Percentiles rank a stretch among this genome's conserved stretches.
phyloP scores from a whole-genome alignment of 2,113 vertebrate genomes.

The Hydrolagus affinis region DNA sequence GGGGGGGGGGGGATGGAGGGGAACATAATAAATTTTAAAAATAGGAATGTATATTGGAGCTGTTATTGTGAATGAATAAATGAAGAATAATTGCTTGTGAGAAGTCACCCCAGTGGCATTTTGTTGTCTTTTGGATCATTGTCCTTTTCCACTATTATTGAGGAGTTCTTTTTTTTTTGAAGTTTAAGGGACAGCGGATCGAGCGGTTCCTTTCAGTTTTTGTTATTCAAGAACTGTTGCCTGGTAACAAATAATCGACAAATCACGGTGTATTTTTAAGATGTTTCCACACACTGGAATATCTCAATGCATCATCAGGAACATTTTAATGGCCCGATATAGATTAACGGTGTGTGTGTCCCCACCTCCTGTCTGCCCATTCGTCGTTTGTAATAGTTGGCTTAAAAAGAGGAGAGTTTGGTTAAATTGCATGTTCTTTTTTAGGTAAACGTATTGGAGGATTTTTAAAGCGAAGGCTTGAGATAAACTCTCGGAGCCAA shows the following conservation, averaged over 20 bases:
- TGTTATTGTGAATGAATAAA: constrained; percentile 86
- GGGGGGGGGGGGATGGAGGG: too few relatives aligned
- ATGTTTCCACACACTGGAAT: constrained; percentile 88
- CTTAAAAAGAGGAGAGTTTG: not conserved
- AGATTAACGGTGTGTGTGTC: constrained; percentile 90
- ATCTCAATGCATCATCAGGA: constrained; percentile 70
- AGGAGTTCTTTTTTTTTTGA: constrained; percentile 93
- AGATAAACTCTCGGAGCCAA: not conserved
- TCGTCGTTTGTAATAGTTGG: too few relatives aligned
- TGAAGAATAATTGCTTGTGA: constrained; percentile 98
- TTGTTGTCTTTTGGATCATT: constrained; percentile 96
- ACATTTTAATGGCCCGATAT: constrained; percentile 92
- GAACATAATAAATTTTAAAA: constrained; percentile 23
- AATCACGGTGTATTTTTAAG: constrained; percentile 91
- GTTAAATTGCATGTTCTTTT: not conserved
- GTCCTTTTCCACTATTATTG: constrained; percentile 94
- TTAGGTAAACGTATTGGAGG: not conserved
- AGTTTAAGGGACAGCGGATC: constrained; percentile 51
- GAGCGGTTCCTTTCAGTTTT: constrained; percentile 98
- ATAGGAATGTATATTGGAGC: constrained; percentile 92
- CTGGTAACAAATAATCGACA: constrained; percentile 96
- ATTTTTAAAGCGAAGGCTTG: too few relatives aligned
- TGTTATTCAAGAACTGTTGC: constrained; percentile 98
- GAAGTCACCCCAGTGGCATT: constrained; percentile 98
- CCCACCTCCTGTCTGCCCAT: not conserved